Percentiles rank a stretch among this genome's conserved stretches.
These are phyloP conservation scores for Cheilosia vulpina DNA, from an alignment of 2,888 invertebrate genomes.

Conservation along the genomic window DNA sequence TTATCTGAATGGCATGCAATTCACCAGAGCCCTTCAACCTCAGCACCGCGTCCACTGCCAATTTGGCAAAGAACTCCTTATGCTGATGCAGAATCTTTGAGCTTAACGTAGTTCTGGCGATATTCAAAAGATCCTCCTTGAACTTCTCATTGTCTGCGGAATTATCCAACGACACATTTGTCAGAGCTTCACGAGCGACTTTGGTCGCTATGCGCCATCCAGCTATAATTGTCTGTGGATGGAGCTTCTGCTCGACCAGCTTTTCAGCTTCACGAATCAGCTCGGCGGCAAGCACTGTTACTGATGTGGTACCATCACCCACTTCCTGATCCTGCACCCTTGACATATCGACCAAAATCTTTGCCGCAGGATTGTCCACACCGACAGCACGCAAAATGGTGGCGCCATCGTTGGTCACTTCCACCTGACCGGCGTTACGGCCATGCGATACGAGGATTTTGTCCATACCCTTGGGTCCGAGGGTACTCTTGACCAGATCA, in stretches of 20 bases:
- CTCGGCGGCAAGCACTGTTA: constrained; percentile 96
- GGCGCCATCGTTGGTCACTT: constrained; percentile 99
- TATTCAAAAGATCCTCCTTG: constrained; percentile 95
- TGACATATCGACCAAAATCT: constrained; percentile 99
- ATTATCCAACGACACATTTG: constrained; percentile 92
- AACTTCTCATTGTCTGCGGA: constrained; percentile 91
- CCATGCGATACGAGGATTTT: constrained; percentile 93
- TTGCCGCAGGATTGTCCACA: constrained; percentile 99
- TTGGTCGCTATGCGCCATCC: constrained; percentile 96
- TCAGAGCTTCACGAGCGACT: constrained; percentile 92
- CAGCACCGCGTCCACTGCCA: constrained; percentile 97
- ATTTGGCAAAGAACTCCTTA: constrained; percentile 96
- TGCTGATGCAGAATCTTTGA: constrained; percentile 99
- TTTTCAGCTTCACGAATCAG: constrained; percentile 97
- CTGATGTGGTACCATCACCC: constrained; percentile 99
- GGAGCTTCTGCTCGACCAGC: constrained; percentile 95
- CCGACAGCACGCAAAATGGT: constrained; percentile 98
- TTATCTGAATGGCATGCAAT: constrained; percentile 97
- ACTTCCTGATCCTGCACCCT: constrained; percentile 99
- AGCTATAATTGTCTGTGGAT: constrained; percentile 98
- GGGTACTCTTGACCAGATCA: constrained; percentile 98
- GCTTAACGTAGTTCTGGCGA: constrained; percentile 98
- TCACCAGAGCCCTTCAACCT: constrained; percentile 98
- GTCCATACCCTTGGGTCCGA: constrained; percentile 99
- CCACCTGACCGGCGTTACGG: constrained; percentile 92